Evolutionary conservation across 2,888 invertebrate species (phyloP), one percentile per base, ranked within the genome.

Genomic region (Drosophila meridionalis): DNA sequence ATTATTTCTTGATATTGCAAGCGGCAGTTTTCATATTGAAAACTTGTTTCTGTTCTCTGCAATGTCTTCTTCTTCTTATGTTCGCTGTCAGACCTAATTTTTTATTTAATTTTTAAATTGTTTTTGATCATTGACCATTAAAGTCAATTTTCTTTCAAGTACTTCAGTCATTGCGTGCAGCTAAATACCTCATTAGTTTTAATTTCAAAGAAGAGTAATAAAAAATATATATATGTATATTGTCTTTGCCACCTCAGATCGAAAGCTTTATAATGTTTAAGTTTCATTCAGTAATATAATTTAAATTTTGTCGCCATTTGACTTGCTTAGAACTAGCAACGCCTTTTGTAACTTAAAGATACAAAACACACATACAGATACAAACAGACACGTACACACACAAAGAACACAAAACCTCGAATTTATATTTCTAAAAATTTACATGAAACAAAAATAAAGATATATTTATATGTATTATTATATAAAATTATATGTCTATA

Each of bases 111-210:
- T 36, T 60, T 56, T 50, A 57, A 58, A 58, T 59, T 48, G 14
- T 8, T 61, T 58, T 30, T 61, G 63, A 61, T 56, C 45, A 40
- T 32, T 65, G 63, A 64, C 69, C 81, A 84, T 81, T 87, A 71
- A 70, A 90, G 87, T 90, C 79, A 90, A 87, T 87, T 89, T 83
- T 71, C 71, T 80, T 66, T 72, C 34, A 67, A 82, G 65, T 82
- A 85, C 59, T 80, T 90, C 76, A 71, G 76, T 78, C 81, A 75
- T 87, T 88, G 90, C 85, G 87, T 90, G 90, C 90, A 84, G 84
- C 78, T 77, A 85, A 89, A 90, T 91, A 91, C 92, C 91, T 91
- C 91, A 91, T 91, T 91, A 91, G 87, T 78, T 90, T 78, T 90
- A 90, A 82, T 86, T 80, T 79, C 28, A 52, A 53, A 30, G 26